Percentiles rank a stretch among this genome's conserved stretches.
phyloP scores from a whole-genome alignment of 2,888 invertebrate genomes.

The Ceriagrion tenellum region DNA sequence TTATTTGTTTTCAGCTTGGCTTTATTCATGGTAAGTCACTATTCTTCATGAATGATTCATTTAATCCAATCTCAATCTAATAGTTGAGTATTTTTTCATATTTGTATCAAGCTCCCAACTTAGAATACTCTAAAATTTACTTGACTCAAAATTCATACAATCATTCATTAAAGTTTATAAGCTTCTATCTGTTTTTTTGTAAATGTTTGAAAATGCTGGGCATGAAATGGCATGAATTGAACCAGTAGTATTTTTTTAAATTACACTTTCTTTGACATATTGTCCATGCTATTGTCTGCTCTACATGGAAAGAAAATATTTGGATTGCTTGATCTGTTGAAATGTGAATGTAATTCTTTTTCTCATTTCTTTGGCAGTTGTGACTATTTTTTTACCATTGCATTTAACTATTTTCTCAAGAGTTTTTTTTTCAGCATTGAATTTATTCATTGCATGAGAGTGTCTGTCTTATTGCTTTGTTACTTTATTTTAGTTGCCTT shows the following conservation, averaged over 20 bases:
- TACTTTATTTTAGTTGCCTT: background rate
- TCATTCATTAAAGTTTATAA: background rate
- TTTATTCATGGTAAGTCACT: background rate
- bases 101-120: background rate
- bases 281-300: background rate
- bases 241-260: background rate
- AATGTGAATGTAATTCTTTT: background rate
- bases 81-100: background rate
- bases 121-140: background rate
- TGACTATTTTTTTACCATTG: background rate
- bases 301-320: background rate
- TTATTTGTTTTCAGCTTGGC: slow-evolving; percentile 28
- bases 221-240: background rate
- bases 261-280: background rate
- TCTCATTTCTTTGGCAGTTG: background rate
- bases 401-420: background rate
- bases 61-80: background rate
- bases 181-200: background rate
- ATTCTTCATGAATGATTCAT: background rate
- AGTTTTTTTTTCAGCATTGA: background rate
- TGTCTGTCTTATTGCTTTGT: background rate
- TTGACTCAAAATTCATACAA: background rate
- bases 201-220: background rate
- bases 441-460: background rate
- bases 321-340: background rate